A percentile compares a stretch with the other conserved stretches of the same genome.
These are phyloP conservation scores for Cynopterus brachyotis DNA, from an alignment of 2,113 vertebrate species.

Conservation along the genomic window DNA sequence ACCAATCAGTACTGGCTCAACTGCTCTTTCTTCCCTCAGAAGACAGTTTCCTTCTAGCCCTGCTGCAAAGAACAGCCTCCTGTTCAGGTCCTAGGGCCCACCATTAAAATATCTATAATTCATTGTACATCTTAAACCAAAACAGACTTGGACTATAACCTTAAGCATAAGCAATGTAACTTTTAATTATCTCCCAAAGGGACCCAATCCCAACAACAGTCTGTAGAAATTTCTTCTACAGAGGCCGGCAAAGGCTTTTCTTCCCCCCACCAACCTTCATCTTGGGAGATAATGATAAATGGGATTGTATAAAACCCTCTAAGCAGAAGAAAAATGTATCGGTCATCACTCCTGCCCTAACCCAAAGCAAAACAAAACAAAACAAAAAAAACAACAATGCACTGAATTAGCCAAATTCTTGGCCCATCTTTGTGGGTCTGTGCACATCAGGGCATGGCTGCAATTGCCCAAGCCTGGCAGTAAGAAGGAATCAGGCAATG, in stretches of 20 bases:
- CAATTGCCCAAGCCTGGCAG: background rate
- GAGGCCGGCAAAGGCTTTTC: background rate
- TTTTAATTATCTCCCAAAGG: background rate
- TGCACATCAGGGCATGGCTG: background rate
- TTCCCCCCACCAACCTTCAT: background rate
- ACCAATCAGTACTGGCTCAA: background rate
- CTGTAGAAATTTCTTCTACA: background rate
- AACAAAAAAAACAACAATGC: background rate
- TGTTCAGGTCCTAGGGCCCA: background rate
- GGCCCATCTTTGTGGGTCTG: background rate
- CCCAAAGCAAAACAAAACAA: background rate
- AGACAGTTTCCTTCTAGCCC: background rate
- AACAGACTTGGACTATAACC: background rate
- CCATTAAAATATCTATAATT: background rate
- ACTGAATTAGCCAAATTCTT: background rate
- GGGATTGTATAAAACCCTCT: slow-evolving; percentile 21
- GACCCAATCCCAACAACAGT: background rate
- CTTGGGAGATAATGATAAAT: background rate
- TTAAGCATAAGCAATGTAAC: background rate
- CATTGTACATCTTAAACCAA: slow-evolving; percentile 3
- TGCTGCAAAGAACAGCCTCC: background rate
- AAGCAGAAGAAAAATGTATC: background rate
- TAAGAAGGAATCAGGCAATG: background rate
- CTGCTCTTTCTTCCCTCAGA: background rate
- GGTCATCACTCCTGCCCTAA: background rate